These are phyloP conservation scores for Doryteuthis pealeii DNA, from an alignment of 1,140 invertebrate genomes.

Conservation along the genomic window DNA sequence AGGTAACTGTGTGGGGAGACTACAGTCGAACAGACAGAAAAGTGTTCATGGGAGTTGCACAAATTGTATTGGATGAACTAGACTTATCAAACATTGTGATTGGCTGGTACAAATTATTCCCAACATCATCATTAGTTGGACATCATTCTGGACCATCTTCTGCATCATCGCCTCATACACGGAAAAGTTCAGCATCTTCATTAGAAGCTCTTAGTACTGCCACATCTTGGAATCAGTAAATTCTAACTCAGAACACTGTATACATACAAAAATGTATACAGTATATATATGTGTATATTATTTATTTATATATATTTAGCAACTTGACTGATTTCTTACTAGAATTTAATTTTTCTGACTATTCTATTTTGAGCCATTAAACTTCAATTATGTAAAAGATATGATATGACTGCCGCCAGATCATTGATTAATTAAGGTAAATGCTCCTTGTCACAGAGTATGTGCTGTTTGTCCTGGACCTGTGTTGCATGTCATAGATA, in stretches of 20 bases:
- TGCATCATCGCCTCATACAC: constrained; percentile 26
- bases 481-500: constrained; percentile 2
- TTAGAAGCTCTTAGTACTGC: constrained; percentile 45
- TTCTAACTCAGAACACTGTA: not conserved
- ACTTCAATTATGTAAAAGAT: constrained; percentile 6
- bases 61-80: constrained; percentile 97
- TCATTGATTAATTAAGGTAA: not conserved
- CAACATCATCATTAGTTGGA: constrained; percentile 94
- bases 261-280: not conserved
- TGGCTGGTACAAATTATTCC: constrained; percentile 99
- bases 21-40: constrained; percentile 91
- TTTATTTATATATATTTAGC: not conserved
- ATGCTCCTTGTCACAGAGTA: not conserved
- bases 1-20: constrained; percentile 99
- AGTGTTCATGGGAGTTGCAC: constrained; percentile 99
- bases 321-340: not conserved
- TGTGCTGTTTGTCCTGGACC: not conserved
- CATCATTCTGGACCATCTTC: constrained; percentile 55
- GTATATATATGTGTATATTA: not conserved
- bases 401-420: constrained; percentile 4
- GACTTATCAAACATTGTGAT: constrained; percentile 92
- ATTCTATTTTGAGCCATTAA: not conserved
- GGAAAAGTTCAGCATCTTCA: constrained; percentile 58
- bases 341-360: not conserved
- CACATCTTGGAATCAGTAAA: constrained; percentile 20